Evolutionary conservation across 1,140 invertebrate species (phyloP).

Genomic region (Lysiphlebus fabarum): DNA sequence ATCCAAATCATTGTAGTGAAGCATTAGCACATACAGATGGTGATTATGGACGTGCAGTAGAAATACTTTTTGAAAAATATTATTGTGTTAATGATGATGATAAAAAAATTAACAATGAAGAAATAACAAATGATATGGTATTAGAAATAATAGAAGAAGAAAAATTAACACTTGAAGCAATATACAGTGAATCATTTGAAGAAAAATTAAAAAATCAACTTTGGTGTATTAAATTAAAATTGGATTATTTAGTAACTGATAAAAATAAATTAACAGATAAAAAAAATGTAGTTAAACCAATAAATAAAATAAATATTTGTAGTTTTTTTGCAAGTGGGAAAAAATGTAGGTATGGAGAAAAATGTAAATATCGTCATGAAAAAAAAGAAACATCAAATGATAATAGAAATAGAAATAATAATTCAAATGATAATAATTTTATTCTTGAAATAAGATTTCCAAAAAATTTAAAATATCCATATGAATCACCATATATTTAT

Average conservation of each 20-base stretch:
- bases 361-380: constrained; percentile 72
- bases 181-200: constrained; percentile 66
- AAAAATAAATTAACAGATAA: constrained; percentile 57
- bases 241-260: constrained; percentile 65
- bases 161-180: constrained; percentile 69
- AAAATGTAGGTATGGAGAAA: constrained; percentile 65
- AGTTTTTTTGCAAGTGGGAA: constrained; percentile 64
- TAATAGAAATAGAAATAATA: constrained; percentile 31
- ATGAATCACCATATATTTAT: constrained; percentile 65
- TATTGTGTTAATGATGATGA: constrained; percentile 52
- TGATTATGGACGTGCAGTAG: constrained; percentile 65
- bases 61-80: constrained; percentile 69
- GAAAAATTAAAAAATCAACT: constrained; percentile 64
- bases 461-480: constrained; percentile 64
- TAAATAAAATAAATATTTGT: constrained; percentile 59
- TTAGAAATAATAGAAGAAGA: constrained; percentile 66
- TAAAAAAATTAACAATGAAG: too few species aligned
- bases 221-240: constrained; percentile 65
- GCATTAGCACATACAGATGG: constrained; percentile 63
- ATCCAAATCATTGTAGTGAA: constrained; percentile 69
- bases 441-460: constrained; percentile 73
- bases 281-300: constrained; percentile 39
- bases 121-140: too few species aligned
- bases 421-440: constrained; percentile 52
- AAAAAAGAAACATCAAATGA: constrained; percentile 48